Conservation (phyloP, 2,888 invertebrate species). For the Epistrophe eligans region DNA sequence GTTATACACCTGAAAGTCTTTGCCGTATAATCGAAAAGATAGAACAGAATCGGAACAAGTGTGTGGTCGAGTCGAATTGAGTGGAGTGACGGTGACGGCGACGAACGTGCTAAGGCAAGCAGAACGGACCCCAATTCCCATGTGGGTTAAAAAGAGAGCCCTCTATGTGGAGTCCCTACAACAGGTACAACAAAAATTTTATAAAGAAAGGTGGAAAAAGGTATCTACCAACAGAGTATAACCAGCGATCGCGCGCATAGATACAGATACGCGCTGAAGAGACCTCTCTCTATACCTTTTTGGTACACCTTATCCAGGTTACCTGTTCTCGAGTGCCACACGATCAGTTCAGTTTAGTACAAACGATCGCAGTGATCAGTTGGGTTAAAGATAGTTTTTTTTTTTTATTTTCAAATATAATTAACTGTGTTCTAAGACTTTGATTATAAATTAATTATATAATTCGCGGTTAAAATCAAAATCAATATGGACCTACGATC, state of each 20-base stretch:
- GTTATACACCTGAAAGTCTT: slow-evolving; percentile 60
- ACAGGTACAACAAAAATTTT: slow-evolving; percentile 73
- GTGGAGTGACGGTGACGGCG: slow-evolving; percentile 37
- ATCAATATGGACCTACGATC: slow-evolving; percentile 53
- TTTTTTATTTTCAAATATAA: slow-evolving; percentile 4
- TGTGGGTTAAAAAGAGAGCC: slow-evolving; percentile 74
- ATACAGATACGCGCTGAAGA: slow-evolving; percentile 67
- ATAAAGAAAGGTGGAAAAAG: slow-evolving; percentile 76
- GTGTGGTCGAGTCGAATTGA: slow-evolving; percentile 40
- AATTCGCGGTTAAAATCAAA: slow-evolving; percentile 63
- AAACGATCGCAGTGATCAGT: slow-evolving; percentile 72
- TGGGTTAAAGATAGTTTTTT: slow-evolving; percentile 37
- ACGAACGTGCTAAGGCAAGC: slow-evolving; percentile 69
- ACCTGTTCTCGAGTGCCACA: slow-evolving; percentile 74
- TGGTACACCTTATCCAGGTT: slow-evolving; percentile 74
- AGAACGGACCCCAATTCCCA: slow-evolving; percentile 64
- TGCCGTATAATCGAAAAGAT: slow-evolving; percentile 27
- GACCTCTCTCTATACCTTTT: slow-evolving; percentile 70
- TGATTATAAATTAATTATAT: slow-evolving; percentile 50
- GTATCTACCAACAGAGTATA: slow-evolving; percentile 70
- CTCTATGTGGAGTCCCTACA: slow-evolving; percentile 70
- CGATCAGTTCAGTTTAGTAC: slow-evolving; percentile 73
- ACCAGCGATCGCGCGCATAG: slow-evolving; percentile 71
- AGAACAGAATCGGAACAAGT: slow-evolving; percentile 68
- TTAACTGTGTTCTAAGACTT: slow-evolving; percentile 61